Evolutionary conservation across 37 sponge, comb jelly and placozoan species (phyloP), one percentile per base, ranked within the genome.

Genomic region (Spongilla lacustris): DNA sequence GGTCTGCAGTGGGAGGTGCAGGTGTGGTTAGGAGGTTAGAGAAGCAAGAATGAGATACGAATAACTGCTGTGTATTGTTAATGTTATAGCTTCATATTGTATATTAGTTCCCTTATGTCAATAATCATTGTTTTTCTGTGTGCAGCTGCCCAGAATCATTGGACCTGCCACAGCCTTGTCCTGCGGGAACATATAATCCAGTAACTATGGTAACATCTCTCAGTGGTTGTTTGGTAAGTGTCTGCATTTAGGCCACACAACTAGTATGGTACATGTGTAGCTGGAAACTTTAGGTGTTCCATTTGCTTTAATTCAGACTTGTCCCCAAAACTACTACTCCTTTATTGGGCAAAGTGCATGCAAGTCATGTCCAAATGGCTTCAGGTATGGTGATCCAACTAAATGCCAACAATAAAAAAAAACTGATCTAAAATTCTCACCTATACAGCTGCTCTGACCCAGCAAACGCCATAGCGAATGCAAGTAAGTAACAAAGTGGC

Each of bases 91-190:
- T n/a, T n/a, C n/a, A n/a, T n/a, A n/a, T n/a, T n/a, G n/a, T n/a
- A n/a, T 41, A 41, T 41, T 41, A 3, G 6, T 9, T 9, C 6
- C 6, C 41, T 3, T 41, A 41, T 41, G 3, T 6, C 3, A 9
- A 41, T 9, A 41, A 41, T 6, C 6, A 9, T 41, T 41, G 6
- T 41, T 41, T 41, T 41, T 41, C 6, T 9, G 6, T 41, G 41
- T 41, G 41, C 26, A 89, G 89, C 84, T 89, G 89, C 83, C 69
- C 84, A 25, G 79, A 89, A 29, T 83, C 80, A 84, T 38, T 84
- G 77, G 27, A 36, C 34, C 48, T 71, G 24, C 89, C 89, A 50
- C 35, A 31, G 32, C 84, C 89, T 8, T 89, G 89, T 50, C 89
- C 89, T 2, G 68, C 37, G 24, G 89, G 89, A 19, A 89, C 89